Base-by-base conservation (phyloP, 2,797 vertebrate species). In the Acestrorhynchus altus region DNA sequence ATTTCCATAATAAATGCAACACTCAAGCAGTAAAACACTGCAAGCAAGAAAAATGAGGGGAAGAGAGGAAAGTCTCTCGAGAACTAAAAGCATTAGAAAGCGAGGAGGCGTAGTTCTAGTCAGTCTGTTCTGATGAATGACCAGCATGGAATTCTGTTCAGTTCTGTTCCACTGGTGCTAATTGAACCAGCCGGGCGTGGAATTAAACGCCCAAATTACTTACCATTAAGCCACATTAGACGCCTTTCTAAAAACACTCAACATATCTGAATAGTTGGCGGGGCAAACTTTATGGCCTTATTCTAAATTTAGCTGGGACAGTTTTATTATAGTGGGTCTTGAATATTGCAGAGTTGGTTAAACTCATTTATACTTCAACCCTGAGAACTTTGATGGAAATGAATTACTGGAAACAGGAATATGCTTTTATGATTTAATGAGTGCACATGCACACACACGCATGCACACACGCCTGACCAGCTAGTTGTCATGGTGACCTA, bases 161-260 rank as follows among this genome's bases (percentile, higher is more conserved):
- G 68, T 73, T 79, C n/a, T 68, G 40, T 39, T 54, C 70, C 81
- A 82, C 83, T 75, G 84, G 52, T 18, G n/a, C 69, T 89, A 91
- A 91, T 88, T 88, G 84, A 89, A 86, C 61, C 84, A 87, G 84
- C 82, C 81, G 78, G 77, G 84, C 83, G 46, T 87, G 81, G 81
- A 83, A 90, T 91, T 88, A 90, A 89, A 85, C 81, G 81, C 79
- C 51, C 8, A 88, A 88, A 89, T 81, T 51, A 87, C 77, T 63
- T 81, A 77, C 83, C 86, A 85, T 86, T 90, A 87, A 81, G 84
- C 84, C 80, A 83, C 83, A 90, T 86, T 89, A 90, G 13, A 60
- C 76, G 67, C 78, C 77, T 81, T 71, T 85, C 87, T 84, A 80
- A 87, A 85, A 90, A 89, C 87, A 90, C 77, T 78, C 69, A 80